Conservation (phyloP, 2,888 invertebrate species). For the Pheosia gnoma region DNA sequence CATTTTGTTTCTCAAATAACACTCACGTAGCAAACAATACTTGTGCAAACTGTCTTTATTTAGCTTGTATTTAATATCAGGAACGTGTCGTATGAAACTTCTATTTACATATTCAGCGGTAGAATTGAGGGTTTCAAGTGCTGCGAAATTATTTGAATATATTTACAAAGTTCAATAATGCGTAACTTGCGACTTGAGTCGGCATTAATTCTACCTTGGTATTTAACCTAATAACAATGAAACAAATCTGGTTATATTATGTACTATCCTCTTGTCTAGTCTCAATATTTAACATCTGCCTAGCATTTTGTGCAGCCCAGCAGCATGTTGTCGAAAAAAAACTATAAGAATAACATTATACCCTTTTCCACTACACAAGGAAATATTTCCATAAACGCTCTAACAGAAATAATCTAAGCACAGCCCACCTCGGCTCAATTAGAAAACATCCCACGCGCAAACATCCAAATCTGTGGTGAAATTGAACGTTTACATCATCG, state of each 20-base stretch:
- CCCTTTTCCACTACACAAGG: neutral
- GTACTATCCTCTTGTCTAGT: too few species aligned
- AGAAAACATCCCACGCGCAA: conserved; percentile 39
- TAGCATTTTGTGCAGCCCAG: too few species aligned
- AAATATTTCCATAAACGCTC: neutral
- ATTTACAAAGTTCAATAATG: conserved; percentile 21
- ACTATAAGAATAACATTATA: too few species aligned
- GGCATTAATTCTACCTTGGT: too few species aligned
- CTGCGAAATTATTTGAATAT: conserved; percentile 60
- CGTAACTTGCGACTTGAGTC: too few species aligned
- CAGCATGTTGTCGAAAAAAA: too few species aligned
- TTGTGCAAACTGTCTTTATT: conserved; percentile 69
- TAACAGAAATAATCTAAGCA: neutral
- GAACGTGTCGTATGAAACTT: conserved; percentile 72
- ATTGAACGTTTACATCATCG: conserved; percentile 71
- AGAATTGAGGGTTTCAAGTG: conserved; percentile 61
- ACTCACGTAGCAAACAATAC: conserved; percentile 70
- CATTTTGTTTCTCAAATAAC: conserved; percentile 70
- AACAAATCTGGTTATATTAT: neutral
- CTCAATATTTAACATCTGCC: too few species aligned
- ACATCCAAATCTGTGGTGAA: conserved; percentile 58
- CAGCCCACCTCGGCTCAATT: conserved; percentile 17
- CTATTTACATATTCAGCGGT: conserved; percentile 49
- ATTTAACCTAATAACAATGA: too few species aligned
- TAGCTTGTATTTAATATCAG: conserved; percentile 79